Percentiles rank a stretch among this genome's conserved stretches.
Evolutionary conservation across 1,140 invertebrate species (phyloP).

Genomic region (Drosophila guanche): DNA sequence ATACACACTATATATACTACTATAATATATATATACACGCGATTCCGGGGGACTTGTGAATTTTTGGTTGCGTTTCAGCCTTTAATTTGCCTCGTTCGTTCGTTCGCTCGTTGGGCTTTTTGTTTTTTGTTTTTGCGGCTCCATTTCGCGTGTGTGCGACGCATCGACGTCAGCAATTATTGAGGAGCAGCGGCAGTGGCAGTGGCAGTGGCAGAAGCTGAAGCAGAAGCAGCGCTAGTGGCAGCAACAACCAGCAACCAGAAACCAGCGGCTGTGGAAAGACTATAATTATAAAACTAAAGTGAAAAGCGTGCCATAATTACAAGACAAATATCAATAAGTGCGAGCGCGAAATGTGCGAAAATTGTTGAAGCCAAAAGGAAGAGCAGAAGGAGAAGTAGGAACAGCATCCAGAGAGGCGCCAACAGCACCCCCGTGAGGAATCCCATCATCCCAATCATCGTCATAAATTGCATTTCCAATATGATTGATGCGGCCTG

Average conservation of each 20-base stretch:
- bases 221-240: neutral
- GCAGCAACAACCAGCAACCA: conserved; percentile 13
- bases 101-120: too few relatives aligned
- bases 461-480: conserved; percentile 23
- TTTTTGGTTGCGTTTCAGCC: too few relatives aligned
- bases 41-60: too few relatives aligned
- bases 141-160: too few relatives aligned
- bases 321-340: conserved; percentile 65
- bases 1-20: too few relatives aligned
- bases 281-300: conserved; percentile 71
- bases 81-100: too few relatives aligned
- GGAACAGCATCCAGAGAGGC: conserved; percentile 1
- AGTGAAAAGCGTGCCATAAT: conserved; percentile 73
- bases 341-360: conserved; percentile 58
- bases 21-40: neutral
- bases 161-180: too few relatives aligned
- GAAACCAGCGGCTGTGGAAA: conserved; percentile 7
- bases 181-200: conserved; percentile 11
- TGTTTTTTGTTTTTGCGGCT: too few relatives aligned
- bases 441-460: conserved; percentile 10
- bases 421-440: conserved; percentile 10
- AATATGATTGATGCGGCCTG: conserved; percentile 82
- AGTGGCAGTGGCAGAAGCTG: conserved; percentile 25
- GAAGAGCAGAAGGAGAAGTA: conserved; percentile 6
- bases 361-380: conserved; percentile 56